phyloP scores from a whole-genome alignment of 2,888 invertebrate genomes.

The Oxytorus armatus region DNA sequence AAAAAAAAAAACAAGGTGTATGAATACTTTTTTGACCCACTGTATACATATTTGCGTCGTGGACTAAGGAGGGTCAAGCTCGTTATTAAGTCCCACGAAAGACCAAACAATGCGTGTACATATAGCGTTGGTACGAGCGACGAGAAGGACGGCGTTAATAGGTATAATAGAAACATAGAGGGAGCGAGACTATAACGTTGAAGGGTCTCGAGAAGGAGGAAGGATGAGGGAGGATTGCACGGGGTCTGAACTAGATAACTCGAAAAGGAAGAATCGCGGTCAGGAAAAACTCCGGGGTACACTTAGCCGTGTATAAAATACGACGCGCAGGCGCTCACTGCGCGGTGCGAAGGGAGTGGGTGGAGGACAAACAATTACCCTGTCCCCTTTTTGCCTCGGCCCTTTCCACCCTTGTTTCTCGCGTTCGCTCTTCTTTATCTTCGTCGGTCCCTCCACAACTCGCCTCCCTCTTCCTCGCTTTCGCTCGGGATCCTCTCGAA shows the following conservation, averaged over 20 bases:
- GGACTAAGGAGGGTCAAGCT: background rate
- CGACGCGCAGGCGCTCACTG: slow-evolving; percentile 38
- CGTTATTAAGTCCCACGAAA: no score
- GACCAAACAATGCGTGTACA: background rate
- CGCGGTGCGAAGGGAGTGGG: slow-evolving; percentile 54
- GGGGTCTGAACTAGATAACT: slow-evolving; percentile 50
- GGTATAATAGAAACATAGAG: slow-evolving; percentile 13
- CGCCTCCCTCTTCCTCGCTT: background rate
- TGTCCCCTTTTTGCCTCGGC: slow-evolving; percentile 58
- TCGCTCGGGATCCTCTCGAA: slow-evolving; percentile 4
- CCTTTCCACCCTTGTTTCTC: slow-evolving; percentile 47
- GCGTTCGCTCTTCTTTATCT: slow-evolving; percentile 47
- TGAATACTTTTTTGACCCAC: no score
- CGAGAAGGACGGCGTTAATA: slow-evolving; percentile 1
- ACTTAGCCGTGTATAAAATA: background rate
- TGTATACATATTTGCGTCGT: no score
- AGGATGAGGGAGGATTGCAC: slow-evolving; percentile 15
- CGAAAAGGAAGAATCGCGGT: slow-evolving; percentile 46
- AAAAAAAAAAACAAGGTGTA: no score
- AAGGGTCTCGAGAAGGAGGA: background rate
- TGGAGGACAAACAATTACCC: slow-evolving; percentile 67
- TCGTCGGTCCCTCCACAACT: slow-evolving; percentile 12
- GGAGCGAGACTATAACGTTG: background rate
- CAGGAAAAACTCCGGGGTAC: slow-evolving; percentile 48
- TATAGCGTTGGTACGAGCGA: no score